Evolutionary conservation across 1,140 invertebrate species (phyloP).

Genomic region (Adelges cooleyi): DNA sequence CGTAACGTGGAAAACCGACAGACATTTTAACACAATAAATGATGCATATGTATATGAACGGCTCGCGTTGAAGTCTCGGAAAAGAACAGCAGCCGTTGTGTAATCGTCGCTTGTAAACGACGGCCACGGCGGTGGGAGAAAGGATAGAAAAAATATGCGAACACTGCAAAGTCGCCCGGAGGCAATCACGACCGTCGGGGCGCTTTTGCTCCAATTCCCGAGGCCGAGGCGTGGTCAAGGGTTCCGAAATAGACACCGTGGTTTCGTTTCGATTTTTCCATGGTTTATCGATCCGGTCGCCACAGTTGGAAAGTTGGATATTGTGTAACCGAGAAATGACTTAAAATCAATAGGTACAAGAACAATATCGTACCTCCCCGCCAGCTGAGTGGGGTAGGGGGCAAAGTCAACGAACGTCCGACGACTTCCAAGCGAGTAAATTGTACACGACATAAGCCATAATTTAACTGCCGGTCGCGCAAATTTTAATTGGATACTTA

Average conservation of each 20-base stretch:
- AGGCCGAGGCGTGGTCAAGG: conserved; percentile 23
- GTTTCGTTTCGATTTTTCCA: neutral
- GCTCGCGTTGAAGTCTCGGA: neutral
- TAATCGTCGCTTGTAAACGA: too few species aligned
- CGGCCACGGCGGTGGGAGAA: neutral
- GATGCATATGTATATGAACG: neutral
- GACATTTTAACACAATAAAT: too few species aligned
- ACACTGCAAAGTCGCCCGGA: neutral
- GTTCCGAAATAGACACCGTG: neutral
- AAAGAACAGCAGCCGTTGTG: neutral
- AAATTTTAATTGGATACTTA: too few species aligned
- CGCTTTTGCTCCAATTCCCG: conserved; percentile 20
- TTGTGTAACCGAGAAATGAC: too few species aligned
- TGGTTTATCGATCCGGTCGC: conserved; percentile 3
- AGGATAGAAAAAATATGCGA: neutral
- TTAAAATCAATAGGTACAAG: too few species aligned
- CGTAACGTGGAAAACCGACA: too few species aligned
- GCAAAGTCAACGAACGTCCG: too few species aligned
- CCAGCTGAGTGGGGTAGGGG: too few species aligned
- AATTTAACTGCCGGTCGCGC: too few species aligned
- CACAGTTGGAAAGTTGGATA: conserved; percentile 2
- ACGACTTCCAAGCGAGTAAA: too few species aligned
- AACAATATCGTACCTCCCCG: too few species aligned
- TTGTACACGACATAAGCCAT: too few species aligned
- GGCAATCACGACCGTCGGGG: conserved; percentile 6